phyloP scores from a whole-genome alignment of 2,113 vertebrate species.

The Vulpes vulpes region DNA sequence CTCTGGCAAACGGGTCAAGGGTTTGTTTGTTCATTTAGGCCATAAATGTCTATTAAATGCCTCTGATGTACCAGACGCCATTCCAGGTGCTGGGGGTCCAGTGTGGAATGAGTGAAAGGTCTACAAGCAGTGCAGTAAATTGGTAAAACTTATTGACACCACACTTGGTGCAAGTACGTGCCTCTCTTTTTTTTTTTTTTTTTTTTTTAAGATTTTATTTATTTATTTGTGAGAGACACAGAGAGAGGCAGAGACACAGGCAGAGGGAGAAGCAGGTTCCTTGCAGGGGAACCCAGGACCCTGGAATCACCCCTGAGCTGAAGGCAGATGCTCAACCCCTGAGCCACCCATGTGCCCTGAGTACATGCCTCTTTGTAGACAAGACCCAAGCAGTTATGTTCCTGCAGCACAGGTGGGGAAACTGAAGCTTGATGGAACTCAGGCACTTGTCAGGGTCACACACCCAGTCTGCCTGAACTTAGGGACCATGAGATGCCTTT shows the following conservation, averaged over 20 bases:
- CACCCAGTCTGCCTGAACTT: not conserved
- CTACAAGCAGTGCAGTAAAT: fast-evolving
- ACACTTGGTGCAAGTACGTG: no score
- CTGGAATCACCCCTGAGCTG: no score
- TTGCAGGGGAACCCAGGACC: no score
- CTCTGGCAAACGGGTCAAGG: not conserved
- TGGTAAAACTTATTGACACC: no score
- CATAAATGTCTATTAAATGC: not conserved
- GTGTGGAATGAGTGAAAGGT: not conserved
- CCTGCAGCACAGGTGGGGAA: not conserved
- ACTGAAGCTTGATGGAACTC: not conserved
- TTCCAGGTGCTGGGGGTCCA: not conserved
- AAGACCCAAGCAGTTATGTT: no score
- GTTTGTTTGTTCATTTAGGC: not conserved
- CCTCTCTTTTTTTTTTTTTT: no score
- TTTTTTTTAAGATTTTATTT: no score
- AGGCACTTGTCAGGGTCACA: not conserved
- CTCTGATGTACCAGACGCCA: not conserved
- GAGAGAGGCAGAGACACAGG: no score
- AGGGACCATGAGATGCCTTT: fast-evolving
- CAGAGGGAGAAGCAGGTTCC: no score
- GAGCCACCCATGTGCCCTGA: no score
- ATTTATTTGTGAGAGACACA: no score
- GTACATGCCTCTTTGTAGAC: not conserved
- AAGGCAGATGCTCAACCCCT: no score